Evolutionary conservation across 2,113 vertebrate species (phyloP).

Genomic region (Callocephalon fimbriatum): DNA sequence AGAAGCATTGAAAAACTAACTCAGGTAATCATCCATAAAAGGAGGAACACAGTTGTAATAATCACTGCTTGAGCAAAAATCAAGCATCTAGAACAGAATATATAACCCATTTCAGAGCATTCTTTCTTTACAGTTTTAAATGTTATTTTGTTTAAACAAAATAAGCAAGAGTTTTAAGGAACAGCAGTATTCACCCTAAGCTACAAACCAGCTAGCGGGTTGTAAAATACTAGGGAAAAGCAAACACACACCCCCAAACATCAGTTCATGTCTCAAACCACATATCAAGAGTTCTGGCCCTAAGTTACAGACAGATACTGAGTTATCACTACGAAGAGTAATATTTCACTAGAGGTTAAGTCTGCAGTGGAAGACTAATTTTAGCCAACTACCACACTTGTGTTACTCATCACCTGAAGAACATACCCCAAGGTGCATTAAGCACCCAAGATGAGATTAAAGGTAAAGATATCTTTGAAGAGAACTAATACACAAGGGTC

Average conservation of each 20-base stretch:
- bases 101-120: background rate
- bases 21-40: background rate
- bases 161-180: background rate
- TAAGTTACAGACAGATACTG: background rate
- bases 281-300: background rate
- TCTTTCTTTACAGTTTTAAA: background rate
- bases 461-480: background rate
- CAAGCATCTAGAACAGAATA: background rate
- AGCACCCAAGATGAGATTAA: background rate
- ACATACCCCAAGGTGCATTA: background rate
- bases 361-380: background rate
- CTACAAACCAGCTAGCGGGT: background rate
- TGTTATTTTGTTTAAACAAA: background rate
- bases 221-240: background rate
- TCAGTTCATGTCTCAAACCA: background rate
- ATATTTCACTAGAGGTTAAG: background rate
- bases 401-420: background rate
- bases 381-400: background rate
- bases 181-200: background rate
- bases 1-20: background rate
- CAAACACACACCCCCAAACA: background rate
- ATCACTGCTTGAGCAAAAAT: background rate
- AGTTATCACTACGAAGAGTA: background rate
- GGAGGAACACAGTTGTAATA: background rate
- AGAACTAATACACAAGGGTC: background rate